Base-by-base conservation (phyloP, 2,113 vertebrate species). In the Chloebia gouldiae region DNA sequence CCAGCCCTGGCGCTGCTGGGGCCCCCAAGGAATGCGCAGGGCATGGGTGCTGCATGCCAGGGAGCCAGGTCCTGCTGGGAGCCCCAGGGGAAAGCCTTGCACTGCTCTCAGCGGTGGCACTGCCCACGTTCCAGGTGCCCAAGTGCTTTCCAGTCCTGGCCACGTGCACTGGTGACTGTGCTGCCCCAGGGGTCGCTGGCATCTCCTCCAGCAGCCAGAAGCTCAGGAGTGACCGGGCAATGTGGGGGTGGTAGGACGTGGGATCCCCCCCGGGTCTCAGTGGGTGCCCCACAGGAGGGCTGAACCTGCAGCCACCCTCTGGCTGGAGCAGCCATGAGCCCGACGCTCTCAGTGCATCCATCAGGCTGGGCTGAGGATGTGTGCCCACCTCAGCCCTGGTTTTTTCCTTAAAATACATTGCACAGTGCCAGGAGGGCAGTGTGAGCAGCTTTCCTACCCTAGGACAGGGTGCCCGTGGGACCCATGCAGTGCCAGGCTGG, bases 281-380 rank as follows among this genome's bases (percentile, higher is more conserved):
- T 37, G 56, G 31, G 16, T n/a, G n/a, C 54, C 40, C 11, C 4
- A 1, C 18, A 8, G 70, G 23, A 68, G 57, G 23, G 15, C 15
- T 68, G 28, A 51, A 71, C 57, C 56, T 78, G 24, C 9, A n/a
- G 21, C 35, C 42, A 16, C 35, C 22, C 1, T 10, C 31, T 15
- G 30, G 33, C 33, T 11, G 47, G 24, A 23, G 24, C 11, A n/a
- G 37, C 42, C 3, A 19, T 0, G 2, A 79, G 10, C 30, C 16
- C 1, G 0, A 1, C 10, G 40, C 39, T 64, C 40, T 47, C 54
- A 3, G 54, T 28, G 77, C 4, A 0, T 15, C 11, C 7, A 7
- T 3, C 0, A 0, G 14, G 3, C 47, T 30, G 0, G 1, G 0
- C 30, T 1, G 1, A 49, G 56, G 22, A 10, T 2, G 0, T 17